Evolutionary conservation across 1,140 invertebrate genomes (phyloP), one percentile per base, ranked within the genome.

Genomic region (Phthorimaea operculella): DNA sequence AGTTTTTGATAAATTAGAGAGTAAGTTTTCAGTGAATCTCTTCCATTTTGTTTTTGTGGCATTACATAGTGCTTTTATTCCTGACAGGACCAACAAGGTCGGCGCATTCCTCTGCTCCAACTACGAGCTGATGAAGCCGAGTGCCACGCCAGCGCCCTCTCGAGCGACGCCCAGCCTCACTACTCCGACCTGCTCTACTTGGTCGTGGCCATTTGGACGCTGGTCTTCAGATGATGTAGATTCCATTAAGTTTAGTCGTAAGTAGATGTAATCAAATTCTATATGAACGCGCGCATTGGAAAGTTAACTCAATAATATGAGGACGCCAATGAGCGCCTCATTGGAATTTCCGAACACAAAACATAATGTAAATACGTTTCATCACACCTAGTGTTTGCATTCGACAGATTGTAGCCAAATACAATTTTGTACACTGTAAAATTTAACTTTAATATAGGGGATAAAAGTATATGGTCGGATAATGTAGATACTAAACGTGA

Each of bases 111-210:
- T 10, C 87, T 94, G 28, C 83, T 93, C 18, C 90, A 92, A 72
- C 85, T 94, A 9, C 88, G 91, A 53, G 90, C 92, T 1, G 91
- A 93, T 72, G 90, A 92, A 66, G 87, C 93, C 57, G 88, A 90
- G 53, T 93, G 92, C 70, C 91, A 93, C 77, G 92, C 92, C 8
- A 91, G 90, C 62, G 92, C 92, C 0, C 79, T 93, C 17, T 92
- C 91, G 60, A 90, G 87, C 56, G 88, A 87, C 45, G 86, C 84
- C 0, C 76, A 78, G 42, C 72, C 76, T 1, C 71, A 72, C 52
- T 76, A 74, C 53, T 75, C 70, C 8, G 65, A 72, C 50, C 54
- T 74, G n/a, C 57, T 79, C 6, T 79, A 79, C 61, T 59, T 83
- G 4, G 70, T 69, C 5, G 57, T 70, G 42, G 69, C 72, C 9